These are phyloP conservation scores for Miniopterus natalensis DNA, from an alignment of 2,113 vertebrate genomes.

Conservation along the genomic window DNA sequence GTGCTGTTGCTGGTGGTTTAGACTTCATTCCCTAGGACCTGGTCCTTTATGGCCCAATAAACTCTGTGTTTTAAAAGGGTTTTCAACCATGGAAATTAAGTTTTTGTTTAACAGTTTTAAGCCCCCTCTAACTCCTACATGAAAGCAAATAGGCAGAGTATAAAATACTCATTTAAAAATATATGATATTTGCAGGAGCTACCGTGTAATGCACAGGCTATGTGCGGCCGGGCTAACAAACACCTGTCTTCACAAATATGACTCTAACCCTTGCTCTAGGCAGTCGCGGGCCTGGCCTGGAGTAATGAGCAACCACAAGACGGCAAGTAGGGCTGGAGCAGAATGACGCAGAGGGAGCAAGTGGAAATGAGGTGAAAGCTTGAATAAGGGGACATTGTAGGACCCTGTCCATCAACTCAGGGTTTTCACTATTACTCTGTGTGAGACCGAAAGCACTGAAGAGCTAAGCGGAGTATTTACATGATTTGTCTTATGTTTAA, in stretches of 20 bases:
- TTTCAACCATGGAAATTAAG: not conserved
- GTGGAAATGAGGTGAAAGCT: not conserved
- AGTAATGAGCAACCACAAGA: not conserved
- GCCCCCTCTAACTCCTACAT: not conserved
- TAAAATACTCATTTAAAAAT: not conserved
- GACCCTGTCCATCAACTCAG: not conserved
- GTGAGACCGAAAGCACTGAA: not conserved
- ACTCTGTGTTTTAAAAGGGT: not conserved
- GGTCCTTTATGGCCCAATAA: not conserved
- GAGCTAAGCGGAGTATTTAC: not conserved
- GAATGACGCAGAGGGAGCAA: not conserved
- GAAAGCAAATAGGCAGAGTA: not conserved
- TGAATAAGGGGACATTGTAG: not conserved
- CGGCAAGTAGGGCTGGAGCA: not conserved
- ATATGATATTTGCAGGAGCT: not conserved
- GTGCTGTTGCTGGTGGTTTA: not conserved
- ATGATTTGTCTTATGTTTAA: not conserved
- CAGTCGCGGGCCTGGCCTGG: not conserved
- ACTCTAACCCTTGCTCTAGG: not conserved
- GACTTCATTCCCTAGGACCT: not conserved
- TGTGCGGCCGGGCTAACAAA: not conserved
- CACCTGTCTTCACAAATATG: conserved; percentile 12
- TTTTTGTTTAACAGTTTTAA: not conserved
- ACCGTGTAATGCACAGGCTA: not conserved
- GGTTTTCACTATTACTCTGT: not conserved